These are phyloP conservation scores for Riptortus pedestris DNA, from an alignment of 1,140 invertebrate genomes.

Conservation along the genomic window DNA sequence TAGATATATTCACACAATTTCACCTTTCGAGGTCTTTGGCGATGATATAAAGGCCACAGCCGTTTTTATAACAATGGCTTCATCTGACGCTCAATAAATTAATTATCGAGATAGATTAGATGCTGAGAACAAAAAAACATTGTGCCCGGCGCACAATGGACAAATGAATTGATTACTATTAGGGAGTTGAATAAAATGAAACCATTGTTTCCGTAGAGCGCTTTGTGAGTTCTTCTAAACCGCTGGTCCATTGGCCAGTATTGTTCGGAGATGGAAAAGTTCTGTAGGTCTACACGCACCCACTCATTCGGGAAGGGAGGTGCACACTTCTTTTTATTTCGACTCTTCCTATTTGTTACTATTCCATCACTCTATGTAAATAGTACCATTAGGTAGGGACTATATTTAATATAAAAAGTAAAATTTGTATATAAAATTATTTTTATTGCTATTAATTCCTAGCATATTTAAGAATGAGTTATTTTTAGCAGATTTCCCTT, in stretches of 20 bases:
- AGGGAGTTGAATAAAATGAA: conserved; percentile 17
- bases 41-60: not conserved
- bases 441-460: too few species aligned
- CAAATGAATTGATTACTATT: conserved; percentile 20
- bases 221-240: conserved; percentile 23
- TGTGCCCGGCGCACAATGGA: conserved; percentile 13
- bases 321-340: too few species aligned
- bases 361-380: too few species aligned
- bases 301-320: not conserved
- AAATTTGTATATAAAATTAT: too few species aligned
- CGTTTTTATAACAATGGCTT: conserved; percentile 15
- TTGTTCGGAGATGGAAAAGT: conserved; percentile 19
- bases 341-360: too few species aligned
- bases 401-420: too few species aligned
- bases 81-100: conserved; percentile 19
- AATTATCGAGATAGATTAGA: conserved; percentile 20
- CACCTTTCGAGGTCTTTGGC: not conserved
- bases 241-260: conserved; percentile 12
- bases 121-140: conserved; percentile 9
- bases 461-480: too few species aligned
- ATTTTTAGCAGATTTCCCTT: too few species aligned
- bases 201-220: conserved; percentile 2
- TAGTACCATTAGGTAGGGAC: too few species aligned
- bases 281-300: conserved; percentile 1
- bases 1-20: too few species aligned